Percentiles rank a stretch among this genome's conserved stretches.
These are phyloP conservation scores for Autographa gamma DNA, from an alignment of 2,888 invertebrate species.

Conservation along the genomic window DNA sequence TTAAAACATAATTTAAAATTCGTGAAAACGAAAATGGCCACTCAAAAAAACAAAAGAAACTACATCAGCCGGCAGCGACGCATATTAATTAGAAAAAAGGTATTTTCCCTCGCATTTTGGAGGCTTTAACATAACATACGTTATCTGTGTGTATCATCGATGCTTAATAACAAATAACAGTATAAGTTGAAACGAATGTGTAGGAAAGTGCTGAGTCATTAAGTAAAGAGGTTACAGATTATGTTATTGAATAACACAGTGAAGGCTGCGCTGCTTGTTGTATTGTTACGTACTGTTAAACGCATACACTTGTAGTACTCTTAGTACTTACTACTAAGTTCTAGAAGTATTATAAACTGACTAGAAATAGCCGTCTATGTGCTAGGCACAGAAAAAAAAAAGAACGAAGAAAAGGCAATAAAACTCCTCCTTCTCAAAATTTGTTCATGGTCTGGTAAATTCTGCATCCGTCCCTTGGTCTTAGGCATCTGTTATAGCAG, in stretches of 20 bases:
- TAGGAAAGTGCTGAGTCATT: constrained; percentile 49
- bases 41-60: background rate
- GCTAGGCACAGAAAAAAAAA: too few species aligned
- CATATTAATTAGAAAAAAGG: background rate
- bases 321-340: too few species aligned
- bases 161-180: constrained; percentile 41
- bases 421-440: too few species aligned
- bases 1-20: too few species aligned
- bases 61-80: background rate
- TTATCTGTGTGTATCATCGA: constrained; percentile 25
- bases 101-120: constrained; percentile 1
- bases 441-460: too few species aligned
- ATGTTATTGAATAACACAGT: constrained; percentile 45
- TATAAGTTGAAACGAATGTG: constrained; percentile 24
- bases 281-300: constrained; percentile 24
- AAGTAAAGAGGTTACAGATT: constrained; percentile 44
- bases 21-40: background rate
- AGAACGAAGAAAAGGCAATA: too few species aligned
- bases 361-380: too few species aligned
- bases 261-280: constrained; percentile 20
- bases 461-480: too few species aligned
- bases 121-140: background rate
- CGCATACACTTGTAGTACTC: background rate
- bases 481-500: too few species aligned
- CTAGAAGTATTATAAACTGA: too few species aligned